phyloP scores from a whole-genome alignment of 2,888 invertebrate genomes.

The Chironomus riparius region DNA sequence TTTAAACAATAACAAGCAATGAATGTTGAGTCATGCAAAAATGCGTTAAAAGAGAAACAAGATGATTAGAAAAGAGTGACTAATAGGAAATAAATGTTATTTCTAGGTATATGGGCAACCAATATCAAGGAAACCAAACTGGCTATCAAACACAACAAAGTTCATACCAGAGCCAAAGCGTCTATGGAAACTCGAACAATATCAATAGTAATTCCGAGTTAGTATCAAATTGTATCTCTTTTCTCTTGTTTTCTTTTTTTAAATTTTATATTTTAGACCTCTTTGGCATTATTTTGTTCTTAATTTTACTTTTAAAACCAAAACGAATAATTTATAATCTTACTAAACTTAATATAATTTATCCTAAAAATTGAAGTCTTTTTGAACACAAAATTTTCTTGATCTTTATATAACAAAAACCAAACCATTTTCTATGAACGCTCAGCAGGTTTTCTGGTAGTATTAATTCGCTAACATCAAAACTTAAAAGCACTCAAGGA shows the following conservation, averaged over 20 bases:
- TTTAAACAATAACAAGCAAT: not conserved
- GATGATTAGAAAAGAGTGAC: not conserved
- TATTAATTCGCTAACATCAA: constrained; percentile 42
- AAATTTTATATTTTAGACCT: not conserved
- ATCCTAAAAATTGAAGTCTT: not conserved
- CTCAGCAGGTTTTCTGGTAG: constrained; percentile 41
- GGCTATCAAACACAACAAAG: constrained; percentile 43
- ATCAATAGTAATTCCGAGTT: constrained; percentile 43
- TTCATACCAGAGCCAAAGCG: constrained; percentile 44
- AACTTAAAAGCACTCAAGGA: constrained; percentile 41
- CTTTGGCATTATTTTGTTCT: too few relatives aligned
- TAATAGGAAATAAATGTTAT: constrained; percentile 13
- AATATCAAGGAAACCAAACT: constrained; percentile 35
- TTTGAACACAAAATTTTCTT: not conserved
- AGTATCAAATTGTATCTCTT: constrained; percentile 31
- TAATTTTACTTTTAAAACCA: not conserved
- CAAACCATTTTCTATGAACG: not conserved
- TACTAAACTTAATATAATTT: not conserved
- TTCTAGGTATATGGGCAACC: constrained; percentile 40
- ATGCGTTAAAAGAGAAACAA: not conserved
- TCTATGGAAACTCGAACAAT: constrained; percentile 39
- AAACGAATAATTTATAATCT: not conserved
- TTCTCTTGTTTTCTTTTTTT: not conserved
- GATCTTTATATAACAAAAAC: not conserved
- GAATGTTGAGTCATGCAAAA: too few relatives aligned